Evolutionary conservation across 2,113 vertebrate species (phyloP), one percentile per base, ranked within the genome.

Genomic region (Lycocorax pyrrhopterus): DNA sequence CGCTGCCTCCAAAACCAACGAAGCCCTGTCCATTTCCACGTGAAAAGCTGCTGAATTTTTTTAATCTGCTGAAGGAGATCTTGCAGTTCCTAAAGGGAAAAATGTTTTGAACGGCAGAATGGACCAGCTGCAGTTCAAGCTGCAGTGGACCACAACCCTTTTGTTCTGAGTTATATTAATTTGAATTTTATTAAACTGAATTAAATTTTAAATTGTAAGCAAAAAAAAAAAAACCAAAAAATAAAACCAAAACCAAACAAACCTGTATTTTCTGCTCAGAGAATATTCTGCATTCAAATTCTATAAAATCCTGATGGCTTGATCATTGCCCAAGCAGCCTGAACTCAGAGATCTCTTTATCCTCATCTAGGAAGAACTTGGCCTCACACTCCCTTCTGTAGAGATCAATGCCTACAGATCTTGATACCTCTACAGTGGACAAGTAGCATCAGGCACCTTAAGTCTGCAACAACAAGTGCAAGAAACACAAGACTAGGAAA

Each of bases 1-100:
- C 46, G 2, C 7, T 17, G 1, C 4, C 59, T 86, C 2, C 76
- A 33, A 32, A 1, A 35, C 49, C 75, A 80, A 27, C 3, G 0
- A 1, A 53, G 26, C 35, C 71, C 21, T 90, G 87, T 37, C 49
- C 49, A 14, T 37, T 84, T 62, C 41, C 63, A 49, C 49, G 22
- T 12, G n/a, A 77, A n/a, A 90, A 63, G 43, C 43, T 90, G 49
- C 8, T 8, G 64, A 16, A 77, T 23, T 90, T 90, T 72, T 90
- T 84, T 33, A 43, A 7, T 49, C 13, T 90, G 49, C 49, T 90
- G 71, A 68, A 35, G 17, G 79, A 90, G 1, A 30, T 90, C 26
- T 60, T 90, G 41, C 14, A 0, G 26, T 47, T 7, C 22, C 71
- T 90, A 20, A 69, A 35, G 21, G 17, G 0, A 69, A 35, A 43